Percentiles rank a stretch among this genome's conserved stretches.
phyloP scores from a whole-genome alignment of 2,797 vertebrate species.

The Anabas testudineus region DNA sequence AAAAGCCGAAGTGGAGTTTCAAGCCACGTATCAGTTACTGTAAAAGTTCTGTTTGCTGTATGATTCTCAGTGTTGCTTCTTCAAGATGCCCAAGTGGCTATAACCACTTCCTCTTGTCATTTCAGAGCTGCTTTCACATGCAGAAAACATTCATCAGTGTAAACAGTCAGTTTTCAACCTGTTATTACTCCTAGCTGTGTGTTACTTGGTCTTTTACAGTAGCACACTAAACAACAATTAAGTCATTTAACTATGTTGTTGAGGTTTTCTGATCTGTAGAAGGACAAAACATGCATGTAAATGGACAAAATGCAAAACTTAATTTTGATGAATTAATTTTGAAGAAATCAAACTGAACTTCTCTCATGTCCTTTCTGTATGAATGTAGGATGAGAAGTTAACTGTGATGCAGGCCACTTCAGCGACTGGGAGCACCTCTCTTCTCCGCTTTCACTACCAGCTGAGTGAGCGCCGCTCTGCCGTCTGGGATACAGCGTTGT shows the following conservation, averaged over 20 bases:
- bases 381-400: conserved; percentile 90
- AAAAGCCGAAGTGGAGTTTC: conserved; percentile 6
- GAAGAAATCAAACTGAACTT: too few relatives aligned
- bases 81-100: neutral
- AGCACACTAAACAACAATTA: too few relatives aligned
- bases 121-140: neutral
- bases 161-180: too few relatives aligned
- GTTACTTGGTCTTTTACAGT: too few relatives aligned
- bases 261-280: too few relatives aligned
- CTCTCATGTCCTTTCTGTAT: neutral
- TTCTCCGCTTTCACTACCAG: conserved; percentile 94
- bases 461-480: conserved; percentile 91
- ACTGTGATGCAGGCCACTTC: conserved; percentile 92
- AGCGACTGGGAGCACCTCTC: conserved; percentile 86
- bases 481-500: conserved; percentile 93
- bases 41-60: neutral
- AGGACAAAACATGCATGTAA: too few relatives aligned
- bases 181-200: too few relatives aligned
- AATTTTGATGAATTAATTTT: too few relatives aligned
- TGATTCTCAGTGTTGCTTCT: neutral
- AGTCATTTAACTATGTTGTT: too few relatives aligned
- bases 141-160: neutral
- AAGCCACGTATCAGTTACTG: neutral
- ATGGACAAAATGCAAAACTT: too few relatives aligned
- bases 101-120: conserved; percentile 20